Evolutionary conservation across 2,888 invertebrate species (phyloP).

Genomic region (Lucinisca nassula): DNA sequence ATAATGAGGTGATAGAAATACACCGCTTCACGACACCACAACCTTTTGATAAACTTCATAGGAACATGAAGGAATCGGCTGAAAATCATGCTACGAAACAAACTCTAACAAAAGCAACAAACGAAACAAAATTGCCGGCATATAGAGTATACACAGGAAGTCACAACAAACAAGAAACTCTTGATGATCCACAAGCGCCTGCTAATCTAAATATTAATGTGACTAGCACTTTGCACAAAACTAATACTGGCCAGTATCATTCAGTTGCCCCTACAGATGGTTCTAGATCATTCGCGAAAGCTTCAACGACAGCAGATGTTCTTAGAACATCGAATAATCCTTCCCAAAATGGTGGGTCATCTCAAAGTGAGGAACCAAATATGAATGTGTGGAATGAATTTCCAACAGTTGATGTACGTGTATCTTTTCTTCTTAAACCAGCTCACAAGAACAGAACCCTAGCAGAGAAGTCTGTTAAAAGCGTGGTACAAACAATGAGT

Average conservation of each 20-base stretch:
- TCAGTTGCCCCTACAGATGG: not conserved
- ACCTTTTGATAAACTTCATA: not conserved
- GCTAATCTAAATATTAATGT: not conserved
- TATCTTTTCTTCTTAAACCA: conserved; percentile 77
- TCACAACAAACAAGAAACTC: not conserved
- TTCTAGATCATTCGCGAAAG: no score
- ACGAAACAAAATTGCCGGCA: not conserved
- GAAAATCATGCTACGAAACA: not conserved
- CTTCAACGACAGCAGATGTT: not conserved
- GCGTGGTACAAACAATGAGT: conserved; percentile 73
- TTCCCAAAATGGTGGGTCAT: not conserved
- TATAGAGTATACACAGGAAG: not conserved
- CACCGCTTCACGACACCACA: conserved; percentile 42
- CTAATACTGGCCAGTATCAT: not conserved
- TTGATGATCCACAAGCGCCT: not conserved
- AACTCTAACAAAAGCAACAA: not conserved
- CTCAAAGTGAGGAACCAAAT: conserved; percentile 3
- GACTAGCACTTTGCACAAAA: not conserved
- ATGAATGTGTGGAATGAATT: not conserved
- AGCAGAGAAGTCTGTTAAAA: conserved; percentile 66
- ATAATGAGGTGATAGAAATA: conserved; percentile 43
- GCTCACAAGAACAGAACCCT: conserved; percentile 57
- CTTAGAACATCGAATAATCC: not conserved
- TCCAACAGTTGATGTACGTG: conserved; percentile 43
- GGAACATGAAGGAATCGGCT: not conserved